Evolutionary conservation across 1,140 invertebrate species (phyloP).

Genomic region (Leptinotarsa lineolata): DNA sequence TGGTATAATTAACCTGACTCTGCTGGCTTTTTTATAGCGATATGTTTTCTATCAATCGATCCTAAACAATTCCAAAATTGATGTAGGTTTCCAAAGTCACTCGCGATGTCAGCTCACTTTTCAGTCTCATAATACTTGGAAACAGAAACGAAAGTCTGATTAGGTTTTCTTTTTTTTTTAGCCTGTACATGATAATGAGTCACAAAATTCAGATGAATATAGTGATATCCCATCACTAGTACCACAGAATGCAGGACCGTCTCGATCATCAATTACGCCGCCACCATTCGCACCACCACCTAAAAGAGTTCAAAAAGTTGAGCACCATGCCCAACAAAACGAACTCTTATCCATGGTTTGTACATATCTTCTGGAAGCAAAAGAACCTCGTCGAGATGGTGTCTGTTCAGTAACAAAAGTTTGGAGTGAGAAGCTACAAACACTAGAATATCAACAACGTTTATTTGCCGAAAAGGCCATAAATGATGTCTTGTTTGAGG

Average conservation of each 20-base stretch:
- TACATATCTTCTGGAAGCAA: not conserved
- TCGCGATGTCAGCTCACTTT: not conserved
- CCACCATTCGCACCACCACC: not conserved
- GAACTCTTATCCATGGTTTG: not conserved
- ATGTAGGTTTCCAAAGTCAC: not conserved
- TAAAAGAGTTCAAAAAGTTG: not conserved
- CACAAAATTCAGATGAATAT: not conserved
- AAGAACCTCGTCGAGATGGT: not conserved
- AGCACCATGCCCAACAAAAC: not conserved
- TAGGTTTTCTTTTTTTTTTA: not conserved
- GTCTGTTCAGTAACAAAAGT: not conserved
- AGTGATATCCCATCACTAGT: too few relatives aligned
- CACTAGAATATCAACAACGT: not conserved
- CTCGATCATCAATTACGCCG: not conserved
- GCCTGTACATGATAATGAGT: not conserved
- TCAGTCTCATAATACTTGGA: not conserved
- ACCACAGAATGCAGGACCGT: not conserved
- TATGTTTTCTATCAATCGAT: slow-evolving; percentile 12
- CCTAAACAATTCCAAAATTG: slow-evolving; percentile 2
- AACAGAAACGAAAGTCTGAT: not conserved
- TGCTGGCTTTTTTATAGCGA: slow-evolving; percentile 11
- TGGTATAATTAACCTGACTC: not conserved
- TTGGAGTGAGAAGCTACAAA: not conserved
- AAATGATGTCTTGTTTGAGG: slow-evolving; percentile 4
- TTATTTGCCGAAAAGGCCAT: not conserved